Evolutionary conservation across 2,113 vertebrate species (phyloP).

Genomic region (Candoia aspera): DNA sequence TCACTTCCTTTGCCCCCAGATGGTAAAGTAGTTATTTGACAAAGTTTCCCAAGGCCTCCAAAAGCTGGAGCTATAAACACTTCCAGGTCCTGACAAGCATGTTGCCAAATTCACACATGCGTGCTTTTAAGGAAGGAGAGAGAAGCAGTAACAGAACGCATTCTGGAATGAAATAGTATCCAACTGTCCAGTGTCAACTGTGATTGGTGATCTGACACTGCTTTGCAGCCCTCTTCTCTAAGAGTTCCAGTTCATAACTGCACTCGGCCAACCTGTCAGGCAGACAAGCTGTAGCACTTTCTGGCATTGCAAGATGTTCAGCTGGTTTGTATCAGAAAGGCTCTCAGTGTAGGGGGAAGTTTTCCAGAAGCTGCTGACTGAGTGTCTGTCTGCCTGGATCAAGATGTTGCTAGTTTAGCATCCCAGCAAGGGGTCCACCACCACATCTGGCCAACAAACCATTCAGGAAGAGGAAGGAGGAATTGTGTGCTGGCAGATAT

Average conservation of each 20-base stretch:
- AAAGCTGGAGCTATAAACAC: background rate
- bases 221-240: slow-evolving; percentile 2
- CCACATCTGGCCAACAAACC: slow-evolving; percentile 57
- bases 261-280: slow-evolving; percentile 54
- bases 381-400: slow-evolving; percentile 63
- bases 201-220: slow-evolving; percentile 34
- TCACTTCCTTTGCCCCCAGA: background rate
- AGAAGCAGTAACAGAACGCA: slow-evolving; percentile 18
- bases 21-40: background rate
- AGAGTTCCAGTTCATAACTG: slow-evolving; percentile 28
- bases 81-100: background rate
- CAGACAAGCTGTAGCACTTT: slow-evolving; percentile 55
- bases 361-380: slow-evolving; percentile 67
- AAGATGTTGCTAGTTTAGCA: slow-evolving; percentile 56
- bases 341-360: slow-evolving; percentile 40
- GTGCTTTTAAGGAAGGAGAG: background rate
- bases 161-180: slow-evolving; percentile 53
- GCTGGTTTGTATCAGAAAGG: slow-evolving; percentile 65
- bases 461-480: background rate
- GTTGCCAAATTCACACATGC: background rate
- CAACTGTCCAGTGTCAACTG: slow-evolving; percentile 59
- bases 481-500: background rate
- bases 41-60: too few species aligned
- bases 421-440: slow-evolving; percentile 58
- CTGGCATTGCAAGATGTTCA: slow-evolving; percentile 60